Base-by-base conservation (phyloP, 2,797 vertebrate species). In the Morus bassanus region DNA sequence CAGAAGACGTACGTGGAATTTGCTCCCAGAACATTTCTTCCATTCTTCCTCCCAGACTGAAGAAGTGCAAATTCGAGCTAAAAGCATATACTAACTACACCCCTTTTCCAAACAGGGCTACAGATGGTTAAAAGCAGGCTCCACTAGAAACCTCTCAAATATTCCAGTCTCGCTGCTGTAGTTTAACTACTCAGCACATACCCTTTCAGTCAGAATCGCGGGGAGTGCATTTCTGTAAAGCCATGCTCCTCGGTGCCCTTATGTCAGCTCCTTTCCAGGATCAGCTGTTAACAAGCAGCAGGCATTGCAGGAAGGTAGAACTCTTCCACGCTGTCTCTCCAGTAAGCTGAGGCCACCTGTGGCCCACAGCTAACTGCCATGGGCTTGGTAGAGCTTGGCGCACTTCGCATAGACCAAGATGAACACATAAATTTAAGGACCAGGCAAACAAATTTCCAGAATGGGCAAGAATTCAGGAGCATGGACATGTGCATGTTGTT, bases 1-100 rank as follows among this genome's bases (percentile, higher is more conserved):
- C 82, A 95, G 85, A 88, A 97, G 82, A 91, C 43, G 53, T 89
- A 97, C 87, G 23, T 69, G 80, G 96, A 97, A 97, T 97, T 98
- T 97, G 35, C 95, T 97, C 96, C 93, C 96, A 90, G 96, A 96
- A 95, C 95, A 93, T 95, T 97, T 95, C 91, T 96, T 88, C 93
- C 94, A 94, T 96, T 97, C 94, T 85, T 93, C 92, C 82, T 94
- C 94, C 74, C 72, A 61, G 91, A 78, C 63, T 68, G 69, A 60
- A 91, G 93, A 91, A 91, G 68, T 73, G 51, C 91, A 96, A 94
- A 96, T 92, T 82, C 54, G 72, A 85, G 81, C 68, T 67, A 53
- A 88, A 91, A 77, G 64, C 67, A 9, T 12, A 51, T 19, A 78
- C 53, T 74, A 78, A 45, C 80, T 56, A 8, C 67, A 91, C 92